Evolutionary conservation across 2,888 invertebrate species (phyloP).

Genomic region (Terebella lapidaria): DNA sequence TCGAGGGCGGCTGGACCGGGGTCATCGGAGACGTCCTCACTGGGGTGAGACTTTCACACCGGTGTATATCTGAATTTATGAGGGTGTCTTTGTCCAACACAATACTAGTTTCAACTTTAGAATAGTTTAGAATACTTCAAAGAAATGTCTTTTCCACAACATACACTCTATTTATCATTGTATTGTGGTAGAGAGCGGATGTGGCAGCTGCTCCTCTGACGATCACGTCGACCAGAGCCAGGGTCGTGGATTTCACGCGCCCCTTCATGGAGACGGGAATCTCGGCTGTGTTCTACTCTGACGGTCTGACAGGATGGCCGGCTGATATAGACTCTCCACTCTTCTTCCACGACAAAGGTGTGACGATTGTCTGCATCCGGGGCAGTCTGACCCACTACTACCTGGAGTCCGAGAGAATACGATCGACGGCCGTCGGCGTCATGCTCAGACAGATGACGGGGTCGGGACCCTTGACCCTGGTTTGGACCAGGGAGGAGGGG

Average conservation of each 20-base stretch:
- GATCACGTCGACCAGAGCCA: neutral
- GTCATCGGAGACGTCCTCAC: no score
- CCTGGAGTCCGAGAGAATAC: neutral
- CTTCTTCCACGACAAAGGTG: neutral
- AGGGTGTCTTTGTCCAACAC: no score
- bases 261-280: neutral
- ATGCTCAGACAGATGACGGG: neutral
- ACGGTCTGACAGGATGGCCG: neutral
- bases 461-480: neutral
- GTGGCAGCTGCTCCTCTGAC: neutral
- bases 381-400: neutral
- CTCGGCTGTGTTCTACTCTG: neutral
- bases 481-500: neutral
- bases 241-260: neutral
- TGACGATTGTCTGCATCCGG: neutral
- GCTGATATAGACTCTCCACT: neutral
- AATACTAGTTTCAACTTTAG: no score
- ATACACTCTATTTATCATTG: no score
- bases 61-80: no score
- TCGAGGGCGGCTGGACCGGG: no score
- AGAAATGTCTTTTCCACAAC: no score
- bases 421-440: neutral
- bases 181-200: neutral
- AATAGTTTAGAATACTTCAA: no score
- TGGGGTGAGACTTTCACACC: no score